These are phyloP conservation scores for Gymnarchus niloticus DNA, from an alignment of 2,113 vertebrate genomes.

Conservation along the genomic window DNA sequence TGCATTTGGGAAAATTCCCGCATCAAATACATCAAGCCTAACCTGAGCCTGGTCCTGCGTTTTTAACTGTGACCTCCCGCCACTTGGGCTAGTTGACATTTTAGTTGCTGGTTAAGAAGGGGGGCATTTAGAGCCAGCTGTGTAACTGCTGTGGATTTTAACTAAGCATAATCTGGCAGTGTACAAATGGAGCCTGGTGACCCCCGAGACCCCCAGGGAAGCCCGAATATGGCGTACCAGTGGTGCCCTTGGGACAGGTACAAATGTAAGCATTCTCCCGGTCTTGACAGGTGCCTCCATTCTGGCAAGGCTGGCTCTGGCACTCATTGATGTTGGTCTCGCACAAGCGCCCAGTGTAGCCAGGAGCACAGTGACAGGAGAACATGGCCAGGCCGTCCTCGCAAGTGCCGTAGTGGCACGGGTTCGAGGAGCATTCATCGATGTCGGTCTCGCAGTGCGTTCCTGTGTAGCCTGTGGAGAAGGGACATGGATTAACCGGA, in stretches of 20 bases:
- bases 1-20: slow-evolving; percentile 26
- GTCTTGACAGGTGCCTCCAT: slow-evolving; percentile 87
- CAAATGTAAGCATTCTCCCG: slow-evolving; percentile 80
- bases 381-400: slow-evolving; percentile 79
- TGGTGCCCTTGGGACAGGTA: slow-evolving; percentile 84
- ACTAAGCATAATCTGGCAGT: background rate
- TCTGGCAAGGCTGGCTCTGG: slow-evolving; percentile 86
- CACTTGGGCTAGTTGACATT: background rate
- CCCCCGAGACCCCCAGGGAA: background rate
- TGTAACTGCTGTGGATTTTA: background rate
- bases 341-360: slow-evolving; percentile 83
- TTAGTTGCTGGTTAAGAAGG: background rate
- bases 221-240: slow-evolving; percentile 60
- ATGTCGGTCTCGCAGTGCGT: slow-evolving; percentile 81
- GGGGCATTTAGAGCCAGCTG: background rate
- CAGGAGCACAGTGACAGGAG: slow-evolving; percentile 78
- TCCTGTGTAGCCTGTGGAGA: slow-evolving; percentile 72
- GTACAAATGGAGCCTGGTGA: background rate
- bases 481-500: background rate
- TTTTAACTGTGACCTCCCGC: background rate
- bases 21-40: background rate
- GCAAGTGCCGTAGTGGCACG: slow-evolving; percentile 87
- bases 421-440: slow-evolving; percentile 81
- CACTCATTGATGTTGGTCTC: slow-evolving; percentile 94
- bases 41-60: background rate